These are phyloP conservation scores for Nipponacmea schrenckii DNA, from an alignment of 2,888 invertebrate genomes.

Conservation along the genomic window DNA sequence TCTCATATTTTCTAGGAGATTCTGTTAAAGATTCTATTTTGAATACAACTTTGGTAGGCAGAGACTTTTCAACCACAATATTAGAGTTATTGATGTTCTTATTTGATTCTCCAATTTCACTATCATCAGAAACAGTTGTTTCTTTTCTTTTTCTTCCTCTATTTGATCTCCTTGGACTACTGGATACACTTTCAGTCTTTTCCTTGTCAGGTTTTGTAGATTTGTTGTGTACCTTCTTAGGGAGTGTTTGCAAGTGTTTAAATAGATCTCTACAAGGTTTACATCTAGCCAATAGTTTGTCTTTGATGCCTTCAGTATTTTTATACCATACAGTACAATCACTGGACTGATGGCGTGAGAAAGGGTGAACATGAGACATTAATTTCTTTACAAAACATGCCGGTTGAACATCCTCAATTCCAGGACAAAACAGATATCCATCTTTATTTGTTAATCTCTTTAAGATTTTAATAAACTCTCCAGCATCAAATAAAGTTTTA, in stretches of 20 bases:
- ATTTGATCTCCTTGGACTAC: not conserved
- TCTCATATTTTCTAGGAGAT: not conserved
- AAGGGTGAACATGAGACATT: constrained; percentile 10
- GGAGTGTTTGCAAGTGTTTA: not conserved
- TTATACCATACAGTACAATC: constrained; percentile 10
- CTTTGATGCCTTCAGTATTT: not conserved
- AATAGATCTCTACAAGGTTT: not conserved
- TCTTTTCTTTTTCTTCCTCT: not conserved
- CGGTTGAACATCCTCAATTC: not conserved
- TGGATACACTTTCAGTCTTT: not conserved
- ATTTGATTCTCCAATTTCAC: not conserved
- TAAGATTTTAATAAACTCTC: constrained; percentile 11
- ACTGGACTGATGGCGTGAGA: constrained; percentile 11
- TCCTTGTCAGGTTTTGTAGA: not conserved
- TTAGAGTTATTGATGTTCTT: not conserved
- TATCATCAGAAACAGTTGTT: not conserved
- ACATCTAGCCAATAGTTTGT: not conserved
- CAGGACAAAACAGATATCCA: constrained; percentile 8
- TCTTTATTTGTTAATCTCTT: constrained; percentile 4
- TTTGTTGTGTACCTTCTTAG: not conserved
- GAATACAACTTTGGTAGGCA: not conserved
- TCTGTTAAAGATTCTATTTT: not conserved
- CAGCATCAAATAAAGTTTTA: constrained; percentile 17
- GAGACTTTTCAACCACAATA: not conserved
- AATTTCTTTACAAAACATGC: not conserved